phyloP scores from a whole-genome alignment of 2,888 invertebrate genomes.

The Perizoma flavofasciatum region DNA sequence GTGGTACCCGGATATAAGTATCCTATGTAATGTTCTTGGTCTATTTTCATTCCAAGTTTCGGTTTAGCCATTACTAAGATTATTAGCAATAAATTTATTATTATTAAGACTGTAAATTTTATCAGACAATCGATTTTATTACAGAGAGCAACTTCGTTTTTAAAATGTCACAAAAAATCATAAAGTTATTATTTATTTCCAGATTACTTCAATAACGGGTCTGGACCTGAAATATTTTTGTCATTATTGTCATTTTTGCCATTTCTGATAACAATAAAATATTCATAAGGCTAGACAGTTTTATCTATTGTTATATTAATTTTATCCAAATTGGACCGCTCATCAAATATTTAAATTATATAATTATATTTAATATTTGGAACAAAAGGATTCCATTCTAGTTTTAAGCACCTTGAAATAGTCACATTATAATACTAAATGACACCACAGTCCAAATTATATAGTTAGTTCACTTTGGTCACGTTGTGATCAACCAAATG shows the following conservation, averaged over 20 bases:
- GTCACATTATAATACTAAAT: conserved; percentile 1
- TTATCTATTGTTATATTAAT: conserved; percentile 25
- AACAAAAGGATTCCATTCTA: conserved; percentile 21
- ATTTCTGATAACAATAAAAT: conserved; percentile 4
- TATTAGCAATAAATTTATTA: no score
- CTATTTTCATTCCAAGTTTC: no score
- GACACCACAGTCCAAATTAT: conserved; percentile 3
- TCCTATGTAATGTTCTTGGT: no score
- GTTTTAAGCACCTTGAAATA: conserved; percentile 6
- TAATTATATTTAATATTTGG: neutral
- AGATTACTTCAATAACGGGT: no score
- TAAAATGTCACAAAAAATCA: no score
- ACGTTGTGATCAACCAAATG: neutral
- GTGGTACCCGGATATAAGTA: no score
- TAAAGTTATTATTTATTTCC: no score
- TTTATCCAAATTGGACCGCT: conserved; percentile 14
- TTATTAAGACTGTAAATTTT: no score
- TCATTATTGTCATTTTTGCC: neutral
- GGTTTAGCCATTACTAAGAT: no score
- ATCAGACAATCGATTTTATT: no score
- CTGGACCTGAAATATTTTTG: neutral
- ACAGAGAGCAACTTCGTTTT: no score
- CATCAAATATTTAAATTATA: conserved; percentile 26
- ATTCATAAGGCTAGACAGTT: conserved; percentile 2
- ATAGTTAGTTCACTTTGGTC: conserved; percentile 1